phyloP scores from a whole-genome alignment of 1,140 invertebrate species.

The Leptestheria dahalacensis region DNA sequence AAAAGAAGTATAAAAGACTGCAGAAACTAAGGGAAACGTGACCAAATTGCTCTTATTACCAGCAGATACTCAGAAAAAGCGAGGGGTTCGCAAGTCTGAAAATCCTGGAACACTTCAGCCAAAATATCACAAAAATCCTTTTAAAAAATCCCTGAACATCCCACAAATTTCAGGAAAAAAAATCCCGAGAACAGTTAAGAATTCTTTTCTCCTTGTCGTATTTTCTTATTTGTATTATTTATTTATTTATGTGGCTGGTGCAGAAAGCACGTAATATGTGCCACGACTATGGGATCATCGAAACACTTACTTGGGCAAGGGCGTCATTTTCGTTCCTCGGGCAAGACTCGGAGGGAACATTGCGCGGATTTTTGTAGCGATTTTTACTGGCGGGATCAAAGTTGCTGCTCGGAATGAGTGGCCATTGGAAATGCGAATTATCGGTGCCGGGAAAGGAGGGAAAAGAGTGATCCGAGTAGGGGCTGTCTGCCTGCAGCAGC shows the following conservation, averaged over 20 bases:
- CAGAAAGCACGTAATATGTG: too few species aligned
- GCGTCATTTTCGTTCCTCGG: constrained; percentile 63
- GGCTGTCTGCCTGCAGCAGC: background rate
- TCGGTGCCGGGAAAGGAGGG: background rate
- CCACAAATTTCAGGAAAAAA: too few species aligned
- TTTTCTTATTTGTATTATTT: too few species aligned
- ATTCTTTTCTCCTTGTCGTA: too few species aligned
- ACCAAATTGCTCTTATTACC: background rate
- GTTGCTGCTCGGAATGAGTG: background rate
- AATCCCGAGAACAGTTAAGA: too few species aligned
- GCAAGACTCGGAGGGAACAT: constrained; percentile 65
- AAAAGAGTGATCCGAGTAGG: constrained; percentile 5
- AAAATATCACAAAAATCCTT: too few species aligned
- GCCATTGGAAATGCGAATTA: background rate
- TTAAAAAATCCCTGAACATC: too few species aligned
- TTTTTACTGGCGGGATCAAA: background rate
- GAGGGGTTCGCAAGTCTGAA: too few species aligned
- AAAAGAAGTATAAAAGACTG: constrained; percentile 13
- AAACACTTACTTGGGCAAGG: constrained; percentile 26
- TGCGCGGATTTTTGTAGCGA: constrained; percentile 69
- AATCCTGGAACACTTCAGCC: too few species aligned
- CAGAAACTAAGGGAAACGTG: background rate
- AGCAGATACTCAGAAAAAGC: too few species aligned
- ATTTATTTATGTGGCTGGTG: too few species aligned
- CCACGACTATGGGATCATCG: too few species aligned